Percentiles rank a stretch among this genome's conserved stretches.
Evolutionary conservation across 2,797 vertebrate species (phyloP).

Genomic region (Pteronotus mesoamericanus): DNA sequence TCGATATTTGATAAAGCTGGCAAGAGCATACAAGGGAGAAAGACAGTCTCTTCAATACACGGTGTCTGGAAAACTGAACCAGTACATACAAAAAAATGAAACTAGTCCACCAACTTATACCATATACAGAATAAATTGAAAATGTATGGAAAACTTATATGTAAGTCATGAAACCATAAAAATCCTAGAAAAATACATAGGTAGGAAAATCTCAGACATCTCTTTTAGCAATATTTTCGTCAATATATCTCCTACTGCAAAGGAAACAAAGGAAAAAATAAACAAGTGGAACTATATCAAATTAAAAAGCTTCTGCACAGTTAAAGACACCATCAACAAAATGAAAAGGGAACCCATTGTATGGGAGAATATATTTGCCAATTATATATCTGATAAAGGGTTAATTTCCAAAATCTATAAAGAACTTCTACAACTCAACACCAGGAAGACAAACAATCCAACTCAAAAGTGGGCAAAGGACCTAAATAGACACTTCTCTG

Average conservation of each 20-base stretch:
- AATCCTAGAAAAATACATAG: neutral
- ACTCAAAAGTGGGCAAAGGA: neutral
- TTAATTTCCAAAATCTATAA: neutral
- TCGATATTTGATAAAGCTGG: neutral
- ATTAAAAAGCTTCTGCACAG: neutral
- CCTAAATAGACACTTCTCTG: neutral
- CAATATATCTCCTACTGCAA: neutral
- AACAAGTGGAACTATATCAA: neutral
- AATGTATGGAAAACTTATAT: neutral
- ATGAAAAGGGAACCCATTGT: neutral
- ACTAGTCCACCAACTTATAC: neutral
- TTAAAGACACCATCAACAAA: neutral
- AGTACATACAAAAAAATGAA: neutral
- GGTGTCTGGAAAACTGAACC: neutral
- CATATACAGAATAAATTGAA: neutral
- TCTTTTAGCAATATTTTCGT: neutral
- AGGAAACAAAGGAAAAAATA: neutral
- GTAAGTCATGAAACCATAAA: neutral
- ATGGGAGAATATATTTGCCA: neutral
- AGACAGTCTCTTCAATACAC: neutral
- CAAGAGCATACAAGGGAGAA: neutral
- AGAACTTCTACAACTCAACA: neutral
- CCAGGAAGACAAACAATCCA: neutral
- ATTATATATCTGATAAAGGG: neutral
- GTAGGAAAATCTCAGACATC: neutral